Conservation (phyloP, 2,113 vertebrate genomes). For the Notechis scutatus region DNA sequence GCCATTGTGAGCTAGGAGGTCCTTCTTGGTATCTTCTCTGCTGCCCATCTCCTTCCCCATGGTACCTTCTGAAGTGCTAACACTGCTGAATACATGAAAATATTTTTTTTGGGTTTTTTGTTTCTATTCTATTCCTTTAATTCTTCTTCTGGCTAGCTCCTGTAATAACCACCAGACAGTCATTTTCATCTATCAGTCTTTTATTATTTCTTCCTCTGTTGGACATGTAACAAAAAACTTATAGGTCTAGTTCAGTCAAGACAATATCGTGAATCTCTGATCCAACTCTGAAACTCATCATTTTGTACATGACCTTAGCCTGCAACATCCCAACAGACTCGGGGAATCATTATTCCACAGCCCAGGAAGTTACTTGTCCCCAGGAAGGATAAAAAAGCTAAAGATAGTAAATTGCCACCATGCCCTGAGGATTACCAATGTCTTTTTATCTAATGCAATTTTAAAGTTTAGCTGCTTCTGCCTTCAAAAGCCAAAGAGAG, state of each 20-base stretch:
- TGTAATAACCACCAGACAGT: neutral
- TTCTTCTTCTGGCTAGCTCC: neutral
- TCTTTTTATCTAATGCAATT: neutral
- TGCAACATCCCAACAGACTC: neutral
- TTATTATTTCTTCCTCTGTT: neutral
- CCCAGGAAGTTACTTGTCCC: neutral
- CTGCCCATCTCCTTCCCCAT: neutral
- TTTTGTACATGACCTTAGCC: neutral
- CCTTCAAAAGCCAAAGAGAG: neutral
- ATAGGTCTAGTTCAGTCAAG: neutral
- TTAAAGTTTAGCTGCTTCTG: slow-evolving; percentile 2
- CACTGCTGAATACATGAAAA: neutral
- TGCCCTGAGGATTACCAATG: neutral
- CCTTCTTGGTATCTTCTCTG: neutral
- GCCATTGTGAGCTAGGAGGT: neutral
- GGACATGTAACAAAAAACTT: neutral
- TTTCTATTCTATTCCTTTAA: neutral
- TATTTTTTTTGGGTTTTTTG: neutral
- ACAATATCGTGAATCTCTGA: neutral
- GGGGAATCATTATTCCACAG: neutral
- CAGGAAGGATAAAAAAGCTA: neutral
- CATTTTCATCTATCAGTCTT: neutral
- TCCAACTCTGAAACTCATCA: neutral
- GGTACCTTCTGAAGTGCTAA: neutral
- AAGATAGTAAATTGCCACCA: neutral